These are phyloP conservation scores for Leptopilina syphax DNA, from an alignment of 2,888 invertebrate genomes.

Conservation along the genomic window DNA sequence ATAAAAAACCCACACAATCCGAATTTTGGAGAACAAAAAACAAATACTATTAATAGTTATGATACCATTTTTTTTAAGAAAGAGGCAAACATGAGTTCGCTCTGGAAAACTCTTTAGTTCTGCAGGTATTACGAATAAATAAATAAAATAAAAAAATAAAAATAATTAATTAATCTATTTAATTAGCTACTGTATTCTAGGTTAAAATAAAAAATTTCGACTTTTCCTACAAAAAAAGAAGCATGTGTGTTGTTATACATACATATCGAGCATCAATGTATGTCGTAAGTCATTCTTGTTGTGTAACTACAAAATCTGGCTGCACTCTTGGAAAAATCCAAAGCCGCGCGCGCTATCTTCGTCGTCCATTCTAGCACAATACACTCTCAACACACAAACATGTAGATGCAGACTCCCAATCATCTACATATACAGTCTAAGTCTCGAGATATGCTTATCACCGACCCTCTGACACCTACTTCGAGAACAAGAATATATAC, in stretches of 20 bases:
- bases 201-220: too few relatives aligned
- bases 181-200: too few relatives aligned
- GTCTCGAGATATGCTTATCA: conserved; percentile 43
- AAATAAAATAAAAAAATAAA: too few relatives aligned
- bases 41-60: too few relatives aligned
- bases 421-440: background rate
- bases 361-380: conserved; percentile 19
- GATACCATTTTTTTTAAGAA: too few relatives aligned
- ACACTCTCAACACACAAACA: background rate
- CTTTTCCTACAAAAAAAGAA: too few relatives aligned
- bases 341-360: conserved; percentile 32
- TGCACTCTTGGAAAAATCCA: conserved; percentile 44
- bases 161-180: too few relatives aligned
- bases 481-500: conserved; percentile 34
- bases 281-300: conserved; percentile 41
- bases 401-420: conserved; percentile 4
- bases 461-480: conserved; percentile 43
- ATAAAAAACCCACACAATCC: background rate
- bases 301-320: conserved; percentile 44
- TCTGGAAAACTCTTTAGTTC: too few relatives aligned
- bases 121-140: too few relatives aligned
- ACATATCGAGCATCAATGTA: conserved; percentile 23
- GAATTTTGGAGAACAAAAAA: too few relatives aligned
- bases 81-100: too few relatives aligned
- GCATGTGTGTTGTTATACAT: too few relatives aligned